Evolutionary conservation across 1,140 invertebrate species (phyloP).

Genomic region (Chironomus tepperi): DNA sequence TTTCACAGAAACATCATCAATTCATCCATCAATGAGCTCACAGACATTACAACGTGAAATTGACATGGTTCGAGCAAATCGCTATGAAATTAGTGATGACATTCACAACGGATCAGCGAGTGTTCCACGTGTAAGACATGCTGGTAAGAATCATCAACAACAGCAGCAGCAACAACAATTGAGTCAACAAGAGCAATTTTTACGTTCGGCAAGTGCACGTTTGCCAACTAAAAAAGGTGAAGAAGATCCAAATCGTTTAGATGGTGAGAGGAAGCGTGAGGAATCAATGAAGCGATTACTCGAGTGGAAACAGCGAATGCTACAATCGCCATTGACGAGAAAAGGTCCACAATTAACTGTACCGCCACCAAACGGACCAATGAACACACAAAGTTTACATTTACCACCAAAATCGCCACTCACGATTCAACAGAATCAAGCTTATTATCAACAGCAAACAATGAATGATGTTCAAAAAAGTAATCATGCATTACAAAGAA

Average conservation of each 20-base stretch:
- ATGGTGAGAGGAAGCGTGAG: constrained; percentile 63
- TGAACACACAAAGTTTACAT: constrained; percentile 41
- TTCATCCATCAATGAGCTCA: not conserved
- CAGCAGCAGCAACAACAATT: constrained; percentile 33
- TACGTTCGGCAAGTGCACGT: constrained; percentile 69
- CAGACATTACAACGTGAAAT: constrained; percentile 17
- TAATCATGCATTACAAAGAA: constrained; percentile 37
- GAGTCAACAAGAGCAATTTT: constrained; percentile 47
- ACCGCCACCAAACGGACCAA: constrained; percentile 40
- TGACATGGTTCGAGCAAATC: constrained; percentile 7
- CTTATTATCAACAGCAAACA: constrained; percentile 28
- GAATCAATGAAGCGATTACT: constrained; percentile 84
- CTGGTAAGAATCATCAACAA: constrained; percentile 27
- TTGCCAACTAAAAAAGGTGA: constrained; percentile 51
- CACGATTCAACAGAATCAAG: constrained; percentile 40
- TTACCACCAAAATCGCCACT: constrained; percentile 39
- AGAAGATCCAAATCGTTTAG: constrained; percentile 38
- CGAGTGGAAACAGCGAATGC: constrained; percentile 89
- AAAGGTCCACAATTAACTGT: constrained; percentile 54
- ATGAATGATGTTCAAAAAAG: constrained; percentile 24
- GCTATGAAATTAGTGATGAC: constrained; percentile 10
- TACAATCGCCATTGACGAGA: constrained; percentile 75
- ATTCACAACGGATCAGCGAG: not conserved
- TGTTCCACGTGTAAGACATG: constrained; percentile 16
- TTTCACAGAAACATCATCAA: not conserved